Percentiles rank a stretch among this genome's conserved stretches.
These are phyloP conservation scores for Erebia epiphron DNA, from an alignment of 2,888 invertebrate species.

Conservation along the genomic window DNA sequence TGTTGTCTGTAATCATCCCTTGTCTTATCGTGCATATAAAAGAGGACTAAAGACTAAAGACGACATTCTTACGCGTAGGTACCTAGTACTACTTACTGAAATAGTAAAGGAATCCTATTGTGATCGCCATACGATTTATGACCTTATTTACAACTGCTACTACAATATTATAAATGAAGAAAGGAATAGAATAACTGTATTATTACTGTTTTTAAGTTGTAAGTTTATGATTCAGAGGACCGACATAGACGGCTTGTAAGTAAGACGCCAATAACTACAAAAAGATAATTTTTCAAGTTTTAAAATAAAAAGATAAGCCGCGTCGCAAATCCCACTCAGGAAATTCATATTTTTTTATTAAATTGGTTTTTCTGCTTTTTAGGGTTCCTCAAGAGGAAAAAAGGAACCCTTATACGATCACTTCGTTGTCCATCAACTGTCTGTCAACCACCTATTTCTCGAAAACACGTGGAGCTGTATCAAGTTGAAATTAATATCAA, in stretches of 20 bases:
- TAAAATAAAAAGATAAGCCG: not conserved
- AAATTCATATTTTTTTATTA: too few species aligned
- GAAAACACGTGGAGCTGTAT: too few species aligned
- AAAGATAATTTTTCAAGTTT: not conserved
- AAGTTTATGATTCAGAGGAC: constrained; percentile 40
- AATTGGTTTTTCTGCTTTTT: too few species aligned
- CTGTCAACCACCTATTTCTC: too few species aligned
- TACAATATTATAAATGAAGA: constrained; percentile 43
- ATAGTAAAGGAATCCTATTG: constrained; percentile 74
- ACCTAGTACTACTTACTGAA: constrained; percentile 44
- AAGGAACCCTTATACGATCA: too few species aligned
- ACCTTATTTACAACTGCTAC: constrained; percentile 55
- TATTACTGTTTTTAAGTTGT: constrained; percentile 37
- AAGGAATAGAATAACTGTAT: constrained; percentile 45
- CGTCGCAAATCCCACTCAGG: too few species aligned
- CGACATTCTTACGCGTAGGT: constrained; percentile 53
- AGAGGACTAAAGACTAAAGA: constrained; percentile 12
- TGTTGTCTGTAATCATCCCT: not conserved
- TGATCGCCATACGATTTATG: constrained; percentile 68
- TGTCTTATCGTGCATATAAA: not conserved
- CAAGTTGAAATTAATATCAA: too few species aligned
- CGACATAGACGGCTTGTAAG: constrained; percentile 2
- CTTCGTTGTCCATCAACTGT: too few species aligned
- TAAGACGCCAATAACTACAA: not conserved
- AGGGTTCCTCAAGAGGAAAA: too few species aligned